A percentile compares a stretch with the other conserved stretches of the same genome.
Conservation (phyloP, 2,797 vertebrate genomes). For the Coregonus sp. region DNA sequence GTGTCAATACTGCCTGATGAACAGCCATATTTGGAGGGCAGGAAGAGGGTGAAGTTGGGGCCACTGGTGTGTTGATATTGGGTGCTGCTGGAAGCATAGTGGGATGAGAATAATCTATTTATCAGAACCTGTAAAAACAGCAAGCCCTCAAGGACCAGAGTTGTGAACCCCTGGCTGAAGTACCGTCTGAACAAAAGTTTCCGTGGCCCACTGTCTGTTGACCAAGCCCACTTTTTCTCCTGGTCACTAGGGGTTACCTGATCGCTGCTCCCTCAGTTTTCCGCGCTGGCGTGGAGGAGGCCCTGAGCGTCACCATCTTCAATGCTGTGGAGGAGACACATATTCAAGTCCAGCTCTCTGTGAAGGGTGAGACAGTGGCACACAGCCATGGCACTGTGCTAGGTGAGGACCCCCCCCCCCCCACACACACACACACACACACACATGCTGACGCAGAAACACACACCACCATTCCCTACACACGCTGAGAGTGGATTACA, state of each 20-base stretch:
- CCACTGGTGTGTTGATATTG: too few species aligned
- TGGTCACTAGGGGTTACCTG: constrained; percentile 83
- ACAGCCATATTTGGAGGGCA: neutral
- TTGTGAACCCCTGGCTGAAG: too few species aligned
- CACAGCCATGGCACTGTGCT: constrained; percentile 78
- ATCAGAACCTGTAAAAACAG: too few species aligned
- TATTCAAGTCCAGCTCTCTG: constrained; percentile 86
- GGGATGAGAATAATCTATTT: too few species aligned
- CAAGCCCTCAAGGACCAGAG: too few species aligned
- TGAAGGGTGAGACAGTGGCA: constrained; percentile 85
- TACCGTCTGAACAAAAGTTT: neutral
- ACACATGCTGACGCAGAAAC: constrained; percentile 10
- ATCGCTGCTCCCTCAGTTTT: constrained; percentile 89
- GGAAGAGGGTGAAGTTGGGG: neutral
- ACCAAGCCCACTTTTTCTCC: neutral
- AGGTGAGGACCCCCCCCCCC: constrained; percentile 72
- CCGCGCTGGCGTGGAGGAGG: constrained; percentile 85
- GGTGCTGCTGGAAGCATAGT: too few species aligned
- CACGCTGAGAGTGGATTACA: neutral
- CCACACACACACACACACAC: neutral
- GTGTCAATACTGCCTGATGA: neutral
- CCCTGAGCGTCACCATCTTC: constrained; percentile 89
- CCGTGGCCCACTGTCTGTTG: neutral
- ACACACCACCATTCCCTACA: neutral
- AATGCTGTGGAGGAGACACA: constrained; percentile 80